Evolutionary conservation across 2,797 vertebrate species (phyloP).

Genomic region (Eupleurogrammus muticus): DNA sequence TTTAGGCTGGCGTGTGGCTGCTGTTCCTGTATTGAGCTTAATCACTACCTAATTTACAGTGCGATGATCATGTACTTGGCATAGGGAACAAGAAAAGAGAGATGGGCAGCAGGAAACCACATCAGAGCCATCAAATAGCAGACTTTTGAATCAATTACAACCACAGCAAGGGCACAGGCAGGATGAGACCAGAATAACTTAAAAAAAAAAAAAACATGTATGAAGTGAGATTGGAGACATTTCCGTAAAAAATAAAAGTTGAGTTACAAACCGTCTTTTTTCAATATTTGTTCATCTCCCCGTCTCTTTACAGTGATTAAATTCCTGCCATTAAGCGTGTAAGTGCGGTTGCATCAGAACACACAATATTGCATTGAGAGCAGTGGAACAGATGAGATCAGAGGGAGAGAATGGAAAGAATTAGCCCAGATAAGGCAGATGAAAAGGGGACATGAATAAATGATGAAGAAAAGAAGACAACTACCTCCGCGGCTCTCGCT

Average conservation of each 20-base stretch:
- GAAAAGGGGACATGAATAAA: conserved; percentile 63
- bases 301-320: not conserved
- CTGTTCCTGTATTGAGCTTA: conserved; percentile 72
- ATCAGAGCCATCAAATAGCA: conserved; percentile 65
- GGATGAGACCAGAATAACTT: conserved; percentile 40
- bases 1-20: conserved; percentile 52
- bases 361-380: conserved; percentile 37
- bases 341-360: conserved; percentile 11
- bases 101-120: conserved; percentile 42
- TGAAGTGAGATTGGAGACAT: conserved; percentile 16
- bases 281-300: too few relatives aligned
- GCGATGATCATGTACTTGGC: conserved; percentile 80
- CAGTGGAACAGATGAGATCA: conserved; percentile 52
- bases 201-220: conserved; percentile 18
- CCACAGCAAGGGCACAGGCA: conserved; percentile 58
- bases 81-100: conserved; percentile 52
- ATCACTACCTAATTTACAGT: conserved; percentile 85
- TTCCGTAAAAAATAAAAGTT: not conserved
- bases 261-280: not conserved
- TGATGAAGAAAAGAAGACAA: conserved; percentile 88
- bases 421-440: conserved; percentile 45
- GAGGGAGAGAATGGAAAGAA: conserved; percentile 51
- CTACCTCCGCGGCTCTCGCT: conserved; percentile 99
- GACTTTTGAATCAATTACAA: conserved; percentile 77
- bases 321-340: not conserved